A percentile compares a stretch with the other conserved stretches of the same genome.
phyloP scores from a whole-genome alignment of 2,797 vertebrate genomes.

The Graptemys geographica region DNA sequence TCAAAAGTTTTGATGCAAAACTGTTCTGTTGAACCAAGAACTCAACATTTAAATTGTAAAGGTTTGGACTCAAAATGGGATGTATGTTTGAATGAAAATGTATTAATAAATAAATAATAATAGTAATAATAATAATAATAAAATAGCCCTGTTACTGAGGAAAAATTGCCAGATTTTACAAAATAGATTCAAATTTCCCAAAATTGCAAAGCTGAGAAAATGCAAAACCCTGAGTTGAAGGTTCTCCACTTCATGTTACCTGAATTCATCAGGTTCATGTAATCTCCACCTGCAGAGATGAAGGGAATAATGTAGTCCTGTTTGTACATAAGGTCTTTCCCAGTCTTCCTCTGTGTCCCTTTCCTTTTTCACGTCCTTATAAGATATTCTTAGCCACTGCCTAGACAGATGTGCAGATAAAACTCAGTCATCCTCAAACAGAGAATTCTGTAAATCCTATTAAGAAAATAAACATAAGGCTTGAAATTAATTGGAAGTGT shows the following conservation, averaged over 20 bases:
- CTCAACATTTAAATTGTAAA: neutral
- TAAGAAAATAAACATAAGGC: neutral
- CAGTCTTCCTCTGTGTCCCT: neutral
- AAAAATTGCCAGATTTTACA: neutral
- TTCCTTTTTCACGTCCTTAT: neutral
- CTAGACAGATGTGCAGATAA: neutral
- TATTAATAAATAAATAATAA: accelerated
- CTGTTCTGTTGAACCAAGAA: neutral
- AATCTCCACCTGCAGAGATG: neutral
- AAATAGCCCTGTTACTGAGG: neutral
- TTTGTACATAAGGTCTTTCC: neutral
- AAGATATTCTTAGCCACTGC: neutral
- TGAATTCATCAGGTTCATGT: neutral
- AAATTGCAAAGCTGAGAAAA: neutral
- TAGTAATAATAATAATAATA: neutral
- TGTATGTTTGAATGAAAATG: neutral
- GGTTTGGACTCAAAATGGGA: neutral
- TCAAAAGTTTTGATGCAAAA: neutral
- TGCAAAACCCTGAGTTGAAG: neutral
- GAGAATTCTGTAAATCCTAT: neutral
- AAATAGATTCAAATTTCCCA: neutral
- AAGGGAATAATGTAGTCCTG: neutral
- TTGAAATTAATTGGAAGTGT: neutral
- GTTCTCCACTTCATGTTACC: neutral
- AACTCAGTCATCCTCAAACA: neutral